Evolutionary conservation across 2,797 vertebrate genomes (phyloP), one percentile per base, ranked within the genome.

Genomic region (Phrynocephalus forsythii): DNA sequence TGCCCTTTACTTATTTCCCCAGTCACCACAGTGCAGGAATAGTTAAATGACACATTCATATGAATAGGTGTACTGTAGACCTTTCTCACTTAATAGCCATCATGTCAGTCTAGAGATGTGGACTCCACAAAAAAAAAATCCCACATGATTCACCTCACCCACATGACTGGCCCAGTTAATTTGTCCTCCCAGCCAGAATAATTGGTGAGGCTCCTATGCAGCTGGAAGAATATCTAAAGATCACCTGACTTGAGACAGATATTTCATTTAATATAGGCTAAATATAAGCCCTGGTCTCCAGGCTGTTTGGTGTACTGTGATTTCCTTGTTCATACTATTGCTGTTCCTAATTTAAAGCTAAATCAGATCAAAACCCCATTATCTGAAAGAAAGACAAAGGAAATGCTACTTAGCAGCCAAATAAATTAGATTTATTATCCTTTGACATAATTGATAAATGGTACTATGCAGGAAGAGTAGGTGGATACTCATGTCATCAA

Each of bases 341-440:
- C 77, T 88, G 33, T 69, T 84, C 44, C 82, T 80, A 66, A 85
- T 84, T 84, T 80, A 80, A 33, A 80, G 11, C 22, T 56, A 84
- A 88, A 84, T 85, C 52, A 73, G n/a, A 85, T 85, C 77, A 85
- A 85, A 88, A 75, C 28, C 82, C 75, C 69, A n/a, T 52, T 88
- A 80, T 33, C 56, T 84, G 44, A 78, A 80, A 78, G 50, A 22
- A 82, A 76, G 48, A 84, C 75, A 86, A 81, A 86, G 85, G 68
- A 86, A 72, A 72, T 66, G 80, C 84, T 75, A 80, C 77, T 16
- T 73, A 84, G 83, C 87, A 80, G 44, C 60, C 5, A 28, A 22
- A 44, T 18, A 84, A 80, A 88, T 88, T 67, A 84, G 68, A 84
- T 88, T 84, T 50, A 28, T 50, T 88, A 60, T 71, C 67, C 30